Percentiles rank a stretch among this genome's conserved stretches.
Evolutionary conservation across 1,140 invertebrate genomes (phyloP).

Genomic region (Phymorhynchus buccinoides): DNA sequence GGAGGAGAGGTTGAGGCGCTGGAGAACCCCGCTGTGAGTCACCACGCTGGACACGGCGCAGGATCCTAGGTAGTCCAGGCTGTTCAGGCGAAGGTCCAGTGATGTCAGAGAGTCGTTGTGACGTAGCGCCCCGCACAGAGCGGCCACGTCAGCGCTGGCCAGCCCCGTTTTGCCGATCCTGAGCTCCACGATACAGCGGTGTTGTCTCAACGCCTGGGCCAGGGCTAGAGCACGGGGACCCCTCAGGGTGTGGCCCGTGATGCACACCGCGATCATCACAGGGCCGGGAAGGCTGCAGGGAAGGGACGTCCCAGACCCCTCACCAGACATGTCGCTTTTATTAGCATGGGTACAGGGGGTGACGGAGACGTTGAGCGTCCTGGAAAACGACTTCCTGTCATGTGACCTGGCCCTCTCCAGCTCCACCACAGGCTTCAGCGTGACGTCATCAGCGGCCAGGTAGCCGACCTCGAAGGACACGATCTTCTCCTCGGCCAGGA

Average conservation of each 20-base stretch:
- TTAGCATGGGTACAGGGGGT: not conserved
- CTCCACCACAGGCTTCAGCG: constrained; percentile 63
- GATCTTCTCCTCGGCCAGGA: constrained; percentile 64
- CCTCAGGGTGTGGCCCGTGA: constrained; percentile 62
- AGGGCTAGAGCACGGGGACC: constrained; percentile 56
- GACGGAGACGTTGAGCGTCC: constrained; percentile 54
- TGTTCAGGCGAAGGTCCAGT: constrained; percentile 67
- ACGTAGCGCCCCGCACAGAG: constrained; percentile 55
- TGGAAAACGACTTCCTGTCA: constrained; percentile 53
- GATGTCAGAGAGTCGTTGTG: constrained; percentile 53
- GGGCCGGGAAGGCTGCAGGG: constrained; percentile 34
- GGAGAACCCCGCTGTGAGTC: constrained; percentile 55
- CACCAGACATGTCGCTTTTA: constrained; percentile 42
- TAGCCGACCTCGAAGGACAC: constrained; percentile 66
- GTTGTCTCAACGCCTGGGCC: constrained; percentile 52
- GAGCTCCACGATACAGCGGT: constrained; percentile 63
- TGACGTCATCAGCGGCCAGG: constrained; percentile 55
- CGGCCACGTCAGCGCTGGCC: constrained; percentile 56
- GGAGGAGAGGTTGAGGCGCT: constrained; percentile 66
- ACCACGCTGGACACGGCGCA: constrained; percentile 56
- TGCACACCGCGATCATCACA: constrained; percentile 64
- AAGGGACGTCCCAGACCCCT: too few species aligned
- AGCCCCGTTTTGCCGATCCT: constrained; percentile 66
- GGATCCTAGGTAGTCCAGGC: constrained; percentile 61
- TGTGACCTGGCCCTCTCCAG: constrained; percentile 57